A percentile compares a stretch with the other conserved stretches of the same genome.
phyloP scores from a whole-genome alignment of 2,797 vertebrate species.

The Lates japonicus region DNA sequence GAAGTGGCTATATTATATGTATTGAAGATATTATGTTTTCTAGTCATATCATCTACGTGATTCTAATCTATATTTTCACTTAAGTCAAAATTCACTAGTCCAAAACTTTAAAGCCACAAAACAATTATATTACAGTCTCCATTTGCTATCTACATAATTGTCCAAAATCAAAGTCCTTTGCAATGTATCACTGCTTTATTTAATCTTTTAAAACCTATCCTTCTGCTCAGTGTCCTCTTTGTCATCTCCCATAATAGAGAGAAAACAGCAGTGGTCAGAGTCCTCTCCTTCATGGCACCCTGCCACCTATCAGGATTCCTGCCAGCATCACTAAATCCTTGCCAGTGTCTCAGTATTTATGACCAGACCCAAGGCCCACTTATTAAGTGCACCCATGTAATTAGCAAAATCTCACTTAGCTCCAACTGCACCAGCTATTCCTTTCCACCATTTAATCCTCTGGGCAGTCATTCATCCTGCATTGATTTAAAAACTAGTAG shows the following conservation, averaged over 20 bases:
- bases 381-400: constrained; percentile 68
- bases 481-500: constrained; percentile 30
- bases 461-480: constrained; percentile 32
- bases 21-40: not conserved
- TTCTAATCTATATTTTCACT: not conserved
- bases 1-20: not conserved
- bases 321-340: constrained; percentile 60
- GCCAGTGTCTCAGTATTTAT: constrained; percentile 61
- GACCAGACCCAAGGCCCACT: constrained; percentile 61
- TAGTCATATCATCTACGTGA: not conserved
- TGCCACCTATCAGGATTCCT: constrained; percentile 41
- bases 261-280: constrained; percentile 47
- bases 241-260: constrained; percentile 50
- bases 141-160: constrained; percentile 4
- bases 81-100: not conserved
- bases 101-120: not conserved
- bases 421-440: constrained; percentile 32
- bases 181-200: constrained; percentile 26
- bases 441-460: constrained; percentile 43
- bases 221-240: constrained; percentile 41
- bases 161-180: constrained; percentile 18
- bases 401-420: constrained; percentile 66
- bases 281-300: constrained; percentile 42
- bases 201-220: constrained; percentile 34
- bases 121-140: not conserved